Evolutionary conservation across 2,113 vertebrate species (phyloP).

Genomic region (Odocoileus hemionus): DNA sequence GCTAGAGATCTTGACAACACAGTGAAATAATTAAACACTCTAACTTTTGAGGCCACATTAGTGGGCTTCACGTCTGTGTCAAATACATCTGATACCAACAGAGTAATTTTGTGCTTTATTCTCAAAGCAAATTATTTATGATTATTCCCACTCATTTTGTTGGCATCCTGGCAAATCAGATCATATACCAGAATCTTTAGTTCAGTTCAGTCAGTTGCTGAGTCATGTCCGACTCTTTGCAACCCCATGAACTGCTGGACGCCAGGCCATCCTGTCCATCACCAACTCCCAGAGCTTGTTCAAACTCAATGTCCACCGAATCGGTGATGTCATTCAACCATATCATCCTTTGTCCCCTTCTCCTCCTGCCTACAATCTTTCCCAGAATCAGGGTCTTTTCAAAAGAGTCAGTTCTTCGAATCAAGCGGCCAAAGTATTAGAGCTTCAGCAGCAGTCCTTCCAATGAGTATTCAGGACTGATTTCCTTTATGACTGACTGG

Average conservation of each 20-base stretch:
- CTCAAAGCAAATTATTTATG: neutral
- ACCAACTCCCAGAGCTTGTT: neutral
- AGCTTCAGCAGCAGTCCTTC: neutral
- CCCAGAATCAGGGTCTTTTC: neutral
- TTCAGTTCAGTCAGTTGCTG: neutral
- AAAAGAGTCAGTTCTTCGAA: neutral
- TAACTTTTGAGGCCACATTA: neutral
- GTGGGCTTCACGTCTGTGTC: neutral
- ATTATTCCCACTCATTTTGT: neutral
- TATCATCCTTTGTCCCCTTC: neutral
- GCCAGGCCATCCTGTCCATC: neutral
- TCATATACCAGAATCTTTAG: neutral
- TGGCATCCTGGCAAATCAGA: neutral
- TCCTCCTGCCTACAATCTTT: neutral
- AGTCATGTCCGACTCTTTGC: neutral
- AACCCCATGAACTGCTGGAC: neutral
- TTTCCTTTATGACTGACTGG: neutral
- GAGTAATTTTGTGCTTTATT: neutral
- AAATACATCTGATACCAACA: neutral
- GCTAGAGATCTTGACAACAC: neutral
- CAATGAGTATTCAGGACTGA: neutral
- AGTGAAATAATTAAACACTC: neutral
- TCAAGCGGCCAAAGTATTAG: neutral
- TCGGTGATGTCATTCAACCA: neutral
- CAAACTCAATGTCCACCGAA: neutral